A percentile compares a stretch with the other conserved stretches of the same genome.
Conservation (phyloP, 2,888 invertebrate species). For the Mystacides longicornis region DNA sequence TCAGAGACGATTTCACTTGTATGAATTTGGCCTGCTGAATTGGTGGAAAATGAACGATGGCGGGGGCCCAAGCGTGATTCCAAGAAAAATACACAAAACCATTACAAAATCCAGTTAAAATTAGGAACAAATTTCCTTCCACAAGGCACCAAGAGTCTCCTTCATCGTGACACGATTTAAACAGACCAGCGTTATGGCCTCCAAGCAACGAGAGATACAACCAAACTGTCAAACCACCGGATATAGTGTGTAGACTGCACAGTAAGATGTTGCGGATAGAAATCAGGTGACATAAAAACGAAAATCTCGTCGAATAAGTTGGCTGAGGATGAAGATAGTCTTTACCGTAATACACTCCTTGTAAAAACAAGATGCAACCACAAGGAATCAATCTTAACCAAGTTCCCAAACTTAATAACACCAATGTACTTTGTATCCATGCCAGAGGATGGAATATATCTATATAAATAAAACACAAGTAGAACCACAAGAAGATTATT, state of each 20-base stretch:
- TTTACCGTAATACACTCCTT: conserved; percentile 65
- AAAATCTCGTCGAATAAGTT: conserved; percentile 60
- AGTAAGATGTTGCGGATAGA: conserved; percentile 53
- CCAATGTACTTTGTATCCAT: conserved; percentile 57
- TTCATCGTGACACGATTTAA: conserved; percentile 42
- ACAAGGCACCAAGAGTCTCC: conserved; percentile 50
- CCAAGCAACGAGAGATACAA: conserved; percentile 60
- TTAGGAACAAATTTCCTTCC: conserved; percentile 59
- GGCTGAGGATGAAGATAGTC: conserved; percentile 55
- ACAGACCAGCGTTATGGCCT: conserved; percentile 49
- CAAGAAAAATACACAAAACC: conserved; percentile 53
- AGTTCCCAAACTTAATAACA: conserved; percentile 55
- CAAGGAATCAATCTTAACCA: conserved; percentile 59
- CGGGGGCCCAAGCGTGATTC: conserved; percentile 47
- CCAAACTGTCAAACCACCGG: conserved; percentile 62
- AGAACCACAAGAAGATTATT: conserved; percentile 42
- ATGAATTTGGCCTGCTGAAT: conserved; percentile 62
- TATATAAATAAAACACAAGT: conserved; percentile 53
- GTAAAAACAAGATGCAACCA: conserved; percentile 55
- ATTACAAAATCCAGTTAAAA: conserved; percentile 61
- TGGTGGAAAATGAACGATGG: conserved; percentile 59
- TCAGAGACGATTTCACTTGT: conserved; percentile 54
- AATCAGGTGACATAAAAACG: conserved; percentile 55
- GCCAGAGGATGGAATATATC: conserved; percentile 54
- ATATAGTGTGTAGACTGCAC: conserved; percentile 50